Evolutionary conservation across 2,888 invertebrate genomes (phyloP).

Genomic region (Trichogramma evanescens): DNA sequence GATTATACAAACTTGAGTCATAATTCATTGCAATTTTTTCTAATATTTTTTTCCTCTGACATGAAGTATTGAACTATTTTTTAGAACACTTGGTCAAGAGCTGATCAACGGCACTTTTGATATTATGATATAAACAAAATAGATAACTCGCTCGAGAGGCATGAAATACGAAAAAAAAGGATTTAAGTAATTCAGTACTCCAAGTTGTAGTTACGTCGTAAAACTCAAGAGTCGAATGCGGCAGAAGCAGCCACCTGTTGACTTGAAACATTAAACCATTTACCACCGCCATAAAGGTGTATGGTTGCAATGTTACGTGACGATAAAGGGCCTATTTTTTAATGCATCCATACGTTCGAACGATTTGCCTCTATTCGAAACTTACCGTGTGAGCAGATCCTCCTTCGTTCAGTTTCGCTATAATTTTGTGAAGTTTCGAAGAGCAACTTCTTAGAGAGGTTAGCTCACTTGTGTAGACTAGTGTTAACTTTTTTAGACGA

Average conservation of each 20-base stretch:
- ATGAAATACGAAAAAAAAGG: constrained; percentile 5
- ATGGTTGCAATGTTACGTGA: constrained; percentile 29
- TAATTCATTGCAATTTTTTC: too few relatives aligned
- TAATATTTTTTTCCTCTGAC: too few relatives aligned
- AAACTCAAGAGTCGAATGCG: constrained; percentile 38
- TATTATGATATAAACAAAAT: not conserved
- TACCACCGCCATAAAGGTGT: constrained; percentile 40
- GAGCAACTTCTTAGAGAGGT: too few relatives aligned
- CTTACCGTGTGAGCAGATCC: not conserved
- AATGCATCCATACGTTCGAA: constrained; percentile 14
- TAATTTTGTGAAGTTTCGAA: too few relatives aligned
- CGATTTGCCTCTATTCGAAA: constrained; percentile 15
- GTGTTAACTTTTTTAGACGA: too few relatives aligned
- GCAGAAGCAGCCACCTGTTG: constrained; percentile 44
- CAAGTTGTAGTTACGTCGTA: constrained; percentile 40
- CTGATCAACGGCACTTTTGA: too few relatives aligned
- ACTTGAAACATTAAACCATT: constrained; percentile 45
- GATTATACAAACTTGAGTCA: too few relatives aligned
- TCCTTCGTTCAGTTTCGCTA: too few relatives aligned
- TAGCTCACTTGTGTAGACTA: too few relatives aligned
- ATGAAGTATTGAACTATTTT: too few relatives aligned
- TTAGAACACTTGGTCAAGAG: too few relatives aligned
- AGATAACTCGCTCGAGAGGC: not conserved
- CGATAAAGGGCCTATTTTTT: constrained; percentile 25
- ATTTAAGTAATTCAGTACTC: constrained; percentile 27